Base-by-base conservation (phyloP, 2,113 vertebrate genomes). In the Elanus axillaris region DNA sequence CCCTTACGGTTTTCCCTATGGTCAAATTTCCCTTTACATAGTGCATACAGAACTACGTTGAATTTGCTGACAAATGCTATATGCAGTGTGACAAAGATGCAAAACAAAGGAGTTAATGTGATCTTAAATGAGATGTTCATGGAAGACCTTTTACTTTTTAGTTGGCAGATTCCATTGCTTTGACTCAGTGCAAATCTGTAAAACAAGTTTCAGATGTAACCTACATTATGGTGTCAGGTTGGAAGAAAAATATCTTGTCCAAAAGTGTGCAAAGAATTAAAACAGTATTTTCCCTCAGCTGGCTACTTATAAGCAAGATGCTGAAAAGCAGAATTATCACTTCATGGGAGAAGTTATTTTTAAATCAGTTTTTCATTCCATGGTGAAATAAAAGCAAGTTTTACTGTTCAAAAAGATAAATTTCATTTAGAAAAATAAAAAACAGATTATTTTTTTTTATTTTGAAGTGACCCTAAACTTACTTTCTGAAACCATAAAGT, bases 281-380 rank as follows among this genome's bases (percentile, higher is more conserved):
- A 86, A 85, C 80, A 86, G 59, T 60, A 52, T 75, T 93, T 90
- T 79, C 34, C 68, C 23, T 86, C n/a, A 88, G 29, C 42, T 66
- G 52, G 64, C 56, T 81, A 80, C 25, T 68, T 68, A 62, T 20
- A 48, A 62, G 48, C 18, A 74, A 77, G 53, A 90, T 50, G 81
- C 7, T 97, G 92, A 96, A 90, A 96, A 93, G 48, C 2, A 68
- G 53, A 94, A 95, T 94, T 93, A 95, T 73, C 66, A 53, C n/a
- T 88, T 93, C 45, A 34, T 76, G 38, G 29, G 8, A 79, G 31
- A 84, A 40, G 40, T 0, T 73, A n/a, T 64, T 85, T 91, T 82
- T 23, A 75, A 90, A 82, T 40, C 45, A 76, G 11, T 66, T 78
- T 96, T 48, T 82, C 90, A 90, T 73, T 73, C 31, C 16, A n/a